Evolutionary conservation across 2,113 vertebrate genomes (phyloP).

Genomic region (Xenopus tropicalis): UCB_Xtro_10.0 CM004448.2:136158001-136158500

Average conservation of each 20-base stretch:
- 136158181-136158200: constrained; percentile 19
- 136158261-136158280: constrained; percentile 34
- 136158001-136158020: too few relatives aligned
- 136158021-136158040: too few relatives aligned
- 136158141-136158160: constrained; percentile 36
- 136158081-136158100: neutral
- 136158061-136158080: too few relatives aligned
- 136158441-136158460: neutral
- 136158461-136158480: neutral
- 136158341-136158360: constrained; percentile 21
- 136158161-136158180: constrained; percentile 30
- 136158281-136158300: constrained; percentile 43
- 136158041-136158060: too few relatives aligned
- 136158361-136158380: constrained; percentile 25
- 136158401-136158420: neutral
- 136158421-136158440: neutral
- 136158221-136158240: constrained; percentile 33
- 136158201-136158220: constrained; percentile 23
- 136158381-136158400: constrained; percentile 27
- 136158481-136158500: neutral
- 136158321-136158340: constrained; percentile 36
- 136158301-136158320: constrained; percentile 41
- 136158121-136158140: constrained; percentile 12
- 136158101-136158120: neutral
- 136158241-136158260: constrained; percentile 44